Percentiles rank a stretch among this genome's conserved stretches.
Evolutionary conservation across 2,888 invertebrate species (phyloP).

Genomic region (Drosophila emarginata): DNA sequence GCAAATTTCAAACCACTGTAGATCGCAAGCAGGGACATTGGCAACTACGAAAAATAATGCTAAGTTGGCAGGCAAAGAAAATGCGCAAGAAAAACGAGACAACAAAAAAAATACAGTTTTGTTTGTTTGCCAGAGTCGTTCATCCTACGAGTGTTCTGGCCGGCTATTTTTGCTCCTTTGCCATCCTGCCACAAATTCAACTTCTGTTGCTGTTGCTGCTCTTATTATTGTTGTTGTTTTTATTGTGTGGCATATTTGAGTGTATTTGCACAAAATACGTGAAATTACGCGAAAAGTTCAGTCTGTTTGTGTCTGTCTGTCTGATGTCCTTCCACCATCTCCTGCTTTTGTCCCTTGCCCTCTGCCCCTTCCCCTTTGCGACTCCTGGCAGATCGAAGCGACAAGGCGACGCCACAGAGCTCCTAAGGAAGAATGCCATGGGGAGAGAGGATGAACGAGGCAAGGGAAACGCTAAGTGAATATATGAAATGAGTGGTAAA

Average conservation of each 20-base stretch:
- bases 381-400: conserved; percentile 15
- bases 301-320: conserved; percentile 24
- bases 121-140: conserved; percentile 38
- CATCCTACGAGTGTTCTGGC: not conserved
- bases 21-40: conserved; percentile 4
- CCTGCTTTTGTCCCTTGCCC: not conserved
- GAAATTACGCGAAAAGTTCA: conserved; percentile 72
- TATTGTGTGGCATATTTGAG: conserved; percentile 65
- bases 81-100: conserved; percentile 35
- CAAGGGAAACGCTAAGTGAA: conserved; percentile 43
- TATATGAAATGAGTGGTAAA: conserved; percentile 44
- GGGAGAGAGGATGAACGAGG: not conserved
- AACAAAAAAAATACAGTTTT: conserved; percentile 31
- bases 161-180: not conserved
- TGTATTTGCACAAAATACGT: conserved; percentile 73
- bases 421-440: conserved; percentile 24
- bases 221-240: conserved; percentile 36
- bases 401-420: conserved; percentile 53
- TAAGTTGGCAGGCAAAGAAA: conserved; percentile 43
- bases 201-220: not conserved
- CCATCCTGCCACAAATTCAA: too few relatives aligned
- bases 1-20: not conserved
- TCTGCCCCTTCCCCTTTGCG: not conserved
- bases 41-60: conserved; percentile 35
- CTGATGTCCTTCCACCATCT: conserved; percentile 19